Evolutionary conservation across 2,888 invertebrate genomes (phyloP).

Genomic region (Pyrrhosoma nymphula): DNA sequence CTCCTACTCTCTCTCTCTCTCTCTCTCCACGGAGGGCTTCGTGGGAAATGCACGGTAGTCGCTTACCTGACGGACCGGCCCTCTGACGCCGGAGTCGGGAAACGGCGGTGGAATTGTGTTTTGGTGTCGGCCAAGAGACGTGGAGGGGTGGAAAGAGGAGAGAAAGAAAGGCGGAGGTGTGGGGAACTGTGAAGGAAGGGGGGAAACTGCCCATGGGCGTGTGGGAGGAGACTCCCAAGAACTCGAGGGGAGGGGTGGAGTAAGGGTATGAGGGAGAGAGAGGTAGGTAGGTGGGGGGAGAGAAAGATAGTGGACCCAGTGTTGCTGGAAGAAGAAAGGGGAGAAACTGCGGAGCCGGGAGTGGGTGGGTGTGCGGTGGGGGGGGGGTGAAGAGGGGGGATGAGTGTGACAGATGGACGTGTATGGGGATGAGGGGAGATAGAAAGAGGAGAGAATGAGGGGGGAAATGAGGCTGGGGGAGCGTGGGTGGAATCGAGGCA

Average conservation of each 20-base stretch:
- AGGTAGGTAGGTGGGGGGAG: neutral
- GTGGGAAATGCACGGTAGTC: conserved; percentile 84
- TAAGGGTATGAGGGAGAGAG: neutral
- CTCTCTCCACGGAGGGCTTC: conserved; percentile 71
- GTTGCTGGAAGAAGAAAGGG: too few species aligned
- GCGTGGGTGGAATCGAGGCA: conserved; percentile 33
- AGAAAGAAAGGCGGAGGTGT: neutral
- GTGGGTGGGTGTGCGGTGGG: too few species aligned
- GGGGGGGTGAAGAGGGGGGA: neutral
- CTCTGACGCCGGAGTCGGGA: conserved; percentile 73
- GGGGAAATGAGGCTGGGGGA: neutral
- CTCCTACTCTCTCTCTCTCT: neutral
- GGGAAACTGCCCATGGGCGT: conserved; percentile 37
- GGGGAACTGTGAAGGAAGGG: neutral
- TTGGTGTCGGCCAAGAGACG: conserved; percentile 46
- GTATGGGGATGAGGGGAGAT: neutral
- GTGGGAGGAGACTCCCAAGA: conserved; percentile 17
- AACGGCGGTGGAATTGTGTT: conserved; percentile 65
- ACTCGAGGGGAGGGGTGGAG: neutral
- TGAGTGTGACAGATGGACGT: conserved; percentile 42
- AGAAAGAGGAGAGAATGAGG: neutral
- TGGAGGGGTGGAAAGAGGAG: neutral
- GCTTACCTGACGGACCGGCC: conserved; percentile 77
- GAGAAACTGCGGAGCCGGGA: neutral
- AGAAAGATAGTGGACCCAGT: conserved; percentile 18